Evolutionary conservation across 2,888 invertebrate genomes (phyloP).

Genomic region (Drosophila borealis): DNA sequence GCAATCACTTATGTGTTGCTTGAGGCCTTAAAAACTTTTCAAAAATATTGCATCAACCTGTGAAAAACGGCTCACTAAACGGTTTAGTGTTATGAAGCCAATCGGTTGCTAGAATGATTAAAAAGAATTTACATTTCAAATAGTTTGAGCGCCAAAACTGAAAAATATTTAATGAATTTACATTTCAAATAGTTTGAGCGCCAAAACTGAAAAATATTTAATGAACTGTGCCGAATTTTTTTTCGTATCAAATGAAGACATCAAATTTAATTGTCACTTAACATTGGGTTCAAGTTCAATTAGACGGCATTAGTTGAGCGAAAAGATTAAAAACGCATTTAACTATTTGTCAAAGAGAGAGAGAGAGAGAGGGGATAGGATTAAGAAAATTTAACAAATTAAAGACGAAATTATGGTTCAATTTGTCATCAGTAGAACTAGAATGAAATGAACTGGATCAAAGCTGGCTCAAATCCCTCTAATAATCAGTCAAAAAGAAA

Average conservation of each 20-base stretch:
- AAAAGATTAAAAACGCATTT: constrained; percentile 14
- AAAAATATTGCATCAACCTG: constrained; percentile 14
- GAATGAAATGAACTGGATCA: too few relatives aligned
- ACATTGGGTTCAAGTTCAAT: constrained; percentile 72
- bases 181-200: not conserved
- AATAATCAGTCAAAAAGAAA: too few relatives aligned
- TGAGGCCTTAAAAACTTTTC: constrained; percentile 16
- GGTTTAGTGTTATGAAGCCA: constrained; percentile 15
- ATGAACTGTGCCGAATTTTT: constrained; percentile 39
- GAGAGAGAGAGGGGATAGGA: not conserved
- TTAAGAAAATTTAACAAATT: too few relatives aligned
- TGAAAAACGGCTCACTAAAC: constrained; percentile 14
- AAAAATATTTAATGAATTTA: constrained; percentile 7
- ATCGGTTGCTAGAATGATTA: constrained; percentile 7
- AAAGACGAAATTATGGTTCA: too few relatives aligned
- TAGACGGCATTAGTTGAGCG: constrained; percentile 26
- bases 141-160: not conserved
- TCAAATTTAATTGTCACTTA: constrained; percentile 65
- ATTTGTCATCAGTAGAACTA: too few relatives aligned
- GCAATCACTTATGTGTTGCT: constrained; percentile 45
- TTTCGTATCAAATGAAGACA: constrained; percentile 59
- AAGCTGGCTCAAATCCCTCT: too few relatives aligned
- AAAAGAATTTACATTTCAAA: constrained; percentile 2
- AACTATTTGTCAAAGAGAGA: not conserved
- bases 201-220: not conserved